phyloP scores from a whole-genome alignment of 2,797 vertebrate species.

The Arctocebus calabarensis region DNA sequence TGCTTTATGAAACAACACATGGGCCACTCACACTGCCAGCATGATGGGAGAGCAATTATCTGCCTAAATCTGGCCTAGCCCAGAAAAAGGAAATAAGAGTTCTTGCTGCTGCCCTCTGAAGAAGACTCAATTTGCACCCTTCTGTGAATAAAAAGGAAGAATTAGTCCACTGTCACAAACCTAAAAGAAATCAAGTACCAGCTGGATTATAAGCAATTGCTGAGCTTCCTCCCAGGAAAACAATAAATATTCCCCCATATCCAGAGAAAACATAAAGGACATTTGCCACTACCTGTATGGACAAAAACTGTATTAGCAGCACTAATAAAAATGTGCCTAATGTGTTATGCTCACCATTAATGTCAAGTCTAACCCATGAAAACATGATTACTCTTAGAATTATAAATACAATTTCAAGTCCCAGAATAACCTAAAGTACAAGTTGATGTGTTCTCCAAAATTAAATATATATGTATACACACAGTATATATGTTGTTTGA shows the following conservation, averaged over 20 bases:
- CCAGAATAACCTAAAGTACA: background rate
- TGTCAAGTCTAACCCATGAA: background rate
- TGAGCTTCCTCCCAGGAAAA: background rate
- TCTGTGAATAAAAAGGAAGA: constrained; percentile 44
- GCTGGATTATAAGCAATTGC: background rate
- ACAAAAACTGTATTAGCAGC: background rate
- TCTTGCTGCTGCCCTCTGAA: constrained; percentile 22
- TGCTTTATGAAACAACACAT: constrained; percentile 13
- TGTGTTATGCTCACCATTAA: background rate
- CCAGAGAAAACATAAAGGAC: background rate
- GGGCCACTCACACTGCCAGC: background rate
- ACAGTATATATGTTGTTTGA: background rate
- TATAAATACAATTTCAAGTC: background rate
- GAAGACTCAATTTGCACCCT: constrained; percentile 1
- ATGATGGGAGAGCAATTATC: background rate
- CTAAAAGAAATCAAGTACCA: constrained; percentile 27
- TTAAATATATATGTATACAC: background rate
- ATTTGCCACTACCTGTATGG: background rate
- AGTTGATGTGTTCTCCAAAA: background rate
- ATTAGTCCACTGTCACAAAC: background rate
- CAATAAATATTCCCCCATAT: background rate
- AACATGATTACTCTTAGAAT: constrained; percentile 10
- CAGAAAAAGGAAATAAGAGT: background rate
- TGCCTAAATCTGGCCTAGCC: constrained; percentile 4
- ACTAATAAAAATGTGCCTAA: background rate